These are phyloP conservation scores for Acanthosepion lycidas DNA, from an alignment of 2,888 invertebrate genomes.

Conservation along the genomic window DNA sequence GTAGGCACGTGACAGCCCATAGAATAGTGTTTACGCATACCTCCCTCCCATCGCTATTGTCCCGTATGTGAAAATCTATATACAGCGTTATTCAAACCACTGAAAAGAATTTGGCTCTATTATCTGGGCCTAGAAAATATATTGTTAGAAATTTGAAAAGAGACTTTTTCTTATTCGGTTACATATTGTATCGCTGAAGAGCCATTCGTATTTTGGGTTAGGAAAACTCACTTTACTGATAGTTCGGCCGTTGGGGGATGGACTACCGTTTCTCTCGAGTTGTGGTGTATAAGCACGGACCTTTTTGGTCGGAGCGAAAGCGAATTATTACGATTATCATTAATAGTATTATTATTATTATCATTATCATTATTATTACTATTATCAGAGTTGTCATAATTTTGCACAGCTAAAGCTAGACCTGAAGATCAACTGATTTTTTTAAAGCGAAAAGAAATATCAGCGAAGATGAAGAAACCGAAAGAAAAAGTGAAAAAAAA, in stretches of 20 bases:
- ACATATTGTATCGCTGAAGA: constrained; percentile 66
- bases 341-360: neutral
- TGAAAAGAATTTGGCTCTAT: constrained; percentile 67
- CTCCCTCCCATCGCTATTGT: constrained; percentile 39
- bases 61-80: constrained; percentile 61
- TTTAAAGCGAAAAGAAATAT: neutral
- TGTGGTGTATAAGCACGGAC: neutral
- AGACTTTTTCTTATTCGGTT: constrained; percentile 67
- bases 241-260: constrained; percentile 48
- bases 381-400: neutral
- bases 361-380: neutral
- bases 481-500: no score
- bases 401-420: neutral
- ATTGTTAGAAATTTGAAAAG: constrained; percentile 70
- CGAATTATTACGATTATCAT: neutral
- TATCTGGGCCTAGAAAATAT: constrained; percentile 68
- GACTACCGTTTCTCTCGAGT: constrained; percentile 36
- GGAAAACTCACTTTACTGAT: constrained; percentile 54
- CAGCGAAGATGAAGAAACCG: no score
- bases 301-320: neutral
- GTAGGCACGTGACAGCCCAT: constrained; percentile 1
- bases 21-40: constrained; percentile 23
- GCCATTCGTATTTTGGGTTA: constrained; percentile 53
- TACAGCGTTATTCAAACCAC: constrained; percentile 60
- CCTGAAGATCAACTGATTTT: neutral